Percentiles rank a stretch among this genome's conserved stretches.
Evolutionary conservation across 2,113 vertebrate genomes (phyloP).

Genomic region (Halichoerus grypus): DNA sequence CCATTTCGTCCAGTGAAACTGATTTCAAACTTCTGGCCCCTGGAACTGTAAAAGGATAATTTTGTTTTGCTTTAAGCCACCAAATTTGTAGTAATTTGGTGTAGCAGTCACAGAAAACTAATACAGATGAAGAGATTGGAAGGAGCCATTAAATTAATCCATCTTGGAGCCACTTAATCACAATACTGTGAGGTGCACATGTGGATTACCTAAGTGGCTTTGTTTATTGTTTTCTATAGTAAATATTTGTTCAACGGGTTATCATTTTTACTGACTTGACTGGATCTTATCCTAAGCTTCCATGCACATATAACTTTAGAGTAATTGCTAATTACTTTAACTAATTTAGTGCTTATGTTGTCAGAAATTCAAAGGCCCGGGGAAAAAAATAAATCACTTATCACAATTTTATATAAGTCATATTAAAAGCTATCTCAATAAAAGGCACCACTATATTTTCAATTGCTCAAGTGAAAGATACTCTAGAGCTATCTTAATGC

Average conservation of each 20-base stretch:
- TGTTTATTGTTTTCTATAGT: not conserved
- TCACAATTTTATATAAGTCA: not conserved
- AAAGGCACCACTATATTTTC: not conserved
- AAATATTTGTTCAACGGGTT: not conserved
- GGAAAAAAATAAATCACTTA: not conserved
- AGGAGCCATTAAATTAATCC: not conserved
- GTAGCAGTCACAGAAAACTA: not conserved
- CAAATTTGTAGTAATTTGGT: not conserved
- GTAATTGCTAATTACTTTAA: not conserved
- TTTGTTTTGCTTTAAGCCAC: not conserved
- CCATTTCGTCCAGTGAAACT: not conserved
- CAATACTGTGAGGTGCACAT: not conserved
- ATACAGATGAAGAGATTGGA: not conserved
- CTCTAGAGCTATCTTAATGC: not conserved
- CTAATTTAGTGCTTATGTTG: not conserved
- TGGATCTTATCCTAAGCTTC: not conserved
- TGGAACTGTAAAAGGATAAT: not conserved
- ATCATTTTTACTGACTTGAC: not conserved
- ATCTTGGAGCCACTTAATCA: accelerated
- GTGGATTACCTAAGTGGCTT: not conserved
- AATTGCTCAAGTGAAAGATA: not conserved
- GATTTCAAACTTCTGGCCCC: not conserved
- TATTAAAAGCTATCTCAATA: not conserved
- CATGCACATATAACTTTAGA: not conserved
- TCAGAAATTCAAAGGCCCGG: not conserved